A percentile compares a stretch with the other conserved stretches of the same genome.
phyloP scores from a whole-genome alignment of 1,140 invertebrate genomes.

The Callitettix versicolor region DNA sequence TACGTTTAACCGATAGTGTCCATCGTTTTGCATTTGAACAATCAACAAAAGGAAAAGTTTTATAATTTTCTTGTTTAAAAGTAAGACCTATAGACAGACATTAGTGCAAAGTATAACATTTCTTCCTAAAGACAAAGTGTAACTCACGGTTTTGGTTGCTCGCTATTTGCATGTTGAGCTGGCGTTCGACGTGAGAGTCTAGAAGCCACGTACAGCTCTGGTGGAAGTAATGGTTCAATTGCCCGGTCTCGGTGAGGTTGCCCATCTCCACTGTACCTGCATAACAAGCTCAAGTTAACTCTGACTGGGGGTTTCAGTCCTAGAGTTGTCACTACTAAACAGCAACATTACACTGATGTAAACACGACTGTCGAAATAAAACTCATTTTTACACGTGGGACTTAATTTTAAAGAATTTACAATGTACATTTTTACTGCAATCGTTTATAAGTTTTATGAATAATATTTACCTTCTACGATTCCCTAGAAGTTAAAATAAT shows the following conservation, averaged over 20 bases:
- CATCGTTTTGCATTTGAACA: too few relatives aligned
- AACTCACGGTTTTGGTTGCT: conserved; percentile 55
- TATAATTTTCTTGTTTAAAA: too few relatives aligned
- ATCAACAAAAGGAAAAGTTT: too few relatives aligned
- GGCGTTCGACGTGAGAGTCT: conserved; percentile 52
- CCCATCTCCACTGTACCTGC: conserved; percentile 44
- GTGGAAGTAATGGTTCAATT: conserved; percentile 49
- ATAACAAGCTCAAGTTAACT: too few relatives aligned
- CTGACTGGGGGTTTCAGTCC: neutral
- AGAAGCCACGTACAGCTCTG: conserved; percentile 61
- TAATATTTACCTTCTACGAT: too few relatives aligned
- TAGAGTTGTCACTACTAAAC: neutral
- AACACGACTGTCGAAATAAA: neutral
- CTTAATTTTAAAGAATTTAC: neutral
- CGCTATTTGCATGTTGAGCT: conserved; percentile 53
- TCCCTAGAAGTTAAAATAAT: too few relatives aligned
- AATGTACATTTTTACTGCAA: neutral
- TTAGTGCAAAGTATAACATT: too few relatives aligned
- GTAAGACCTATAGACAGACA: too few relatives aligned
- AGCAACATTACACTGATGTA: neutral
- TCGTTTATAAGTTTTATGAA: conserved; percentile 1
- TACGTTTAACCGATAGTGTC: too few relatives aligned
- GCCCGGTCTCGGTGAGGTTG: conserved; percentile 33
- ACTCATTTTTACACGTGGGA: neutral
- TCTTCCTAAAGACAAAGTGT: too few relatives aligned